Conservation (phyloP, 2,888 invertebrate species). For the Eustalomyia histrio region DNA sequence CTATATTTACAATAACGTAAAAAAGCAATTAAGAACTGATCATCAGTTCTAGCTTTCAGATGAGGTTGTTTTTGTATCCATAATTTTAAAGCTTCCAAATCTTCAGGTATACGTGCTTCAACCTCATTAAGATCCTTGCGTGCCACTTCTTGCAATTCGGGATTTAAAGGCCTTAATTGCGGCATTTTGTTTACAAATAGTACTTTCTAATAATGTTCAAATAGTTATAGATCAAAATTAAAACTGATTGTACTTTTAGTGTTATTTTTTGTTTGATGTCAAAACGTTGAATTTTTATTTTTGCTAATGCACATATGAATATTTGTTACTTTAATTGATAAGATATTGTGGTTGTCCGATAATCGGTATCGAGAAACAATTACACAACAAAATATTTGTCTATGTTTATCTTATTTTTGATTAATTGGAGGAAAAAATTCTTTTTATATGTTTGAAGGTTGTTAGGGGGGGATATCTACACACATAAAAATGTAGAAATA, state of each 20-base stretch:
- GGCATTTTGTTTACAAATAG: slow-evolving; percentile 66
- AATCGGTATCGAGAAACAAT: slow-evolving; percentile 23
- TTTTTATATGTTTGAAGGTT: neutral
- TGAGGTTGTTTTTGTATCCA: slow-evolving; percentile 81
- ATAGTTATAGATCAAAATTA: slow-evolving; percentile 29
- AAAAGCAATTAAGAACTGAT: slow-evolving; percentile 81
- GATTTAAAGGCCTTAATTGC: slow-evolving; percentile 72
- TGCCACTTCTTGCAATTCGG: slow-evolving; percentile 77
- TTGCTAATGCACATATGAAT: neutral
- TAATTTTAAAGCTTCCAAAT: slow-evolving; percentile 79
- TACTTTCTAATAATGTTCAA: neutral
- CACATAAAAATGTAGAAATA: too few species aligned
- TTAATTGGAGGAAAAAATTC: neutral
- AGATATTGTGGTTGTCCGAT: slow-evolving; percentile 48
- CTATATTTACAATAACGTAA: slow-evolving; percentile 81
- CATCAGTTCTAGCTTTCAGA: slow-evolving; percentile 78
- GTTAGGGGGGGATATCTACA: too few species aligned
- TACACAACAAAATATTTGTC: slow-evolving; percentile 11
- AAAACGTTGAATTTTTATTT: slow-evolving; percentile 10
- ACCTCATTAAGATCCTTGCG: slow-evolving; percentile 80
- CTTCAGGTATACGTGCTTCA: slow-evolving; percentile 74
- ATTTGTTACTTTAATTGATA: slow-evolving; percentile 41
- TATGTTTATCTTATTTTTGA: slow-evolving; percentile 29
- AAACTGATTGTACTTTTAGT: slow-evolving; percentile 42
- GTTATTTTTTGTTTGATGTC: neutral